phyloP scores from a whole-genome alignment of 2,797 vertebrate genomes.

The Artibeus jamaicensis region DNA sequence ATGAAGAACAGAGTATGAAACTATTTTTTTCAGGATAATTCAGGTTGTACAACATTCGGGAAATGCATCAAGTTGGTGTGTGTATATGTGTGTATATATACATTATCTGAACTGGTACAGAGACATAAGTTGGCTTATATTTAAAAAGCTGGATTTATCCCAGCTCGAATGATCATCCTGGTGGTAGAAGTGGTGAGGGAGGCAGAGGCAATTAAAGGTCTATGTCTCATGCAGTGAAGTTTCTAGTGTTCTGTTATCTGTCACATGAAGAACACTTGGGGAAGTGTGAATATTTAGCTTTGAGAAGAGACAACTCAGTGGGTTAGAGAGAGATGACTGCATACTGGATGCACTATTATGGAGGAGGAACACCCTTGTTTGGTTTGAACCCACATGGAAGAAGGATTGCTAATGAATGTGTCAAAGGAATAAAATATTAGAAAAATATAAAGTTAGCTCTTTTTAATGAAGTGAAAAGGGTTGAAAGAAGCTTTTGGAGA shows the following conservation, averaged over 20 bases:
- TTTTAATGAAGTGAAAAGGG: not conserved
- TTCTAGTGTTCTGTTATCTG: not conserved
- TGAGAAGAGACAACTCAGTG: not conserved
- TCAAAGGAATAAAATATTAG: conserved; percentile 15
- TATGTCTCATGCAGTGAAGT: not conserved
- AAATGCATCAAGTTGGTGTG: not conserved
- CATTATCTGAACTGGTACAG: not conserved
- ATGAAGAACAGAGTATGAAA: not conserved
- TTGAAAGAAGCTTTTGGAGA: conserved; percentile 30
- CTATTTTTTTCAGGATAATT: conserved; percentile 32
- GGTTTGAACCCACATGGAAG: not conserved
- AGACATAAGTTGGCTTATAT: not conserved
- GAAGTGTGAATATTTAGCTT: conserved; percentile 28
- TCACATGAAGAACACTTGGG: not conserved
- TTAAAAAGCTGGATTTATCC: not conserved
- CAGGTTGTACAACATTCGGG: not conserved
- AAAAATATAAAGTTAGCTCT: conserved; percentile 7
- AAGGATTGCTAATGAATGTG: conserved; percentile 19
- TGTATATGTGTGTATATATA: not conserved
- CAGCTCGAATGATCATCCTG: not conserved
- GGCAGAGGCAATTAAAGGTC: not conserved
- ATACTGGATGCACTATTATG: not conserved
- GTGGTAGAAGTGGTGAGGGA: not conserved
- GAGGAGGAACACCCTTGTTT: not conserved
- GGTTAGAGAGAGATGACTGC: not conserved